Evolutionary conservation across 2,113 vertebrate genomes (phyloP).

Genomic region (Bubo blakistoni): DNA sequence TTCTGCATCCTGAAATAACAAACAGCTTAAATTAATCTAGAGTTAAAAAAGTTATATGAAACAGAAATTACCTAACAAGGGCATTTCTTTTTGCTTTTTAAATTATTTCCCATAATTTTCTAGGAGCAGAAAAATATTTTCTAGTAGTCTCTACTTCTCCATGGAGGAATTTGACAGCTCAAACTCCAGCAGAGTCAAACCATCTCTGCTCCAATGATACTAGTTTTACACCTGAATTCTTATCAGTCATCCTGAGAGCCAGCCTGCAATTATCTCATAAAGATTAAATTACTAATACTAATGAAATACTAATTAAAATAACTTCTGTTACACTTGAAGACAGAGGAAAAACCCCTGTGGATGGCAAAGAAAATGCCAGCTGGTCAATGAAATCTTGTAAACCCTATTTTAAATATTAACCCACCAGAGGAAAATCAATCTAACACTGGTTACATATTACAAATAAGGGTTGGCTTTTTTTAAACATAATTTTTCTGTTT

Average conservation of each 20-base stretch:
- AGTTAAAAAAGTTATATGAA: neutral
- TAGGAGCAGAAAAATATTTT: neutral
- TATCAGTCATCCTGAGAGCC: constrained; percentile 1
- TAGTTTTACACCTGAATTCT: constrained; percentile 19
- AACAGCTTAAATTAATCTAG: neutral
- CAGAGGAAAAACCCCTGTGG: neutral
- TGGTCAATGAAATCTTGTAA: neutral
- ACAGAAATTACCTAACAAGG: neutral
- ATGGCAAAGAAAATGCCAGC: constrained; percentile 7
- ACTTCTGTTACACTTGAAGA: neutral
- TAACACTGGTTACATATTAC: neutral
- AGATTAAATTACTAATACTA: neutral
- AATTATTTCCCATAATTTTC: neutral
- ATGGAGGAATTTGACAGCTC: neutral
- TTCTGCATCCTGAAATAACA: neutral
- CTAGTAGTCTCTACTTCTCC: neutral
- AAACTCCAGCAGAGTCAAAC: neutral
- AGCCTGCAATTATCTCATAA: neutral
- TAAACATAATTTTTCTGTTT: neutral
- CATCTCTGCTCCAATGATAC: neutral
- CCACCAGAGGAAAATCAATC: neutral
- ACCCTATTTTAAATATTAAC: constrained; percentile 5
- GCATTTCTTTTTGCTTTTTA: neutral
- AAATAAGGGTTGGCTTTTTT: neutral
- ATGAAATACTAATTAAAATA: constrained; percentile 34